A percentile compares a stretch with the other conserved stretches of the same genome.
phyloP scores from a whole-genome alignment of 1,140 invertebrate species.

The Geopemphigus sp. region DNA sequence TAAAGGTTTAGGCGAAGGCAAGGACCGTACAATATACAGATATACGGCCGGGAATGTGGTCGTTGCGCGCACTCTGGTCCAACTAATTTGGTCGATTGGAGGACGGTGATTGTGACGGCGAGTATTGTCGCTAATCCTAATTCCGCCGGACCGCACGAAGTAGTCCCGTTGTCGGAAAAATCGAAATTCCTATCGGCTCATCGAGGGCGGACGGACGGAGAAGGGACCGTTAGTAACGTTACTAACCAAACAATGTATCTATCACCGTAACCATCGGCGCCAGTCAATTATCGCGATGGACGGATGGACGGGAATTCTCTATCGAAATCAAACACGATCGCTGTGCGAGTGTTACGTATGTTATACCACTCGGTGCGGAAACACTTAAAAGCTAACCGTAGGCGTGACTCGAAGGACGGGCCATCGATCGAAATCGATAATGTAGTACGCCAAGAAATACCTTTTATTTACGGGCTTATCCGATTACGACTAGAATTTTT shows the following conservation, averaged over 20 bases:
- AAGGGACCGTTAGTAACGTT: no score
- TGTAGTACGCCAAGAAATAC: neutral
- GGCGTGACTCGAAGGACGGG: neutral
- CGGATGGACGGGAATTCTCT: neutral
- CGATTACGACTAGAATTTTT: no score
- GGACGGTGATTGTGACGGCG: no score
- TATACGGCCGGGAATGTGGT: no score
- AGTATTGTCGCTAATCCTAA: slow-evolving; percentile 2
- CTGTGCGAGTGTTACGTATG: neutral
- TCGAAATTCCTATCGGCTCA: neutral
- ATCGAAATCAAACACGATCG: neutral
- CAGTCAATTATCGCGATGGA: slow-evolving; percentile 4
- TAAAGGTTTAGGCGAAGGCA: neutral
- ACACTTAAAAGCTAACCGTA: neutral
- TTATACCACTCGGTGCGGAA: no score
- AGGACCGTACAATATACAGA: no score
- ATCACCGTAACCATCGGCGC: neutral
- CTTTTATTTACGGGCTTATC: no score
- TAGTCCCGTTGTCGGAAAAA: neutral
- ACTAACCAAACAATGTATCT: neutral
- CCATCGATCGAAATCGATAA: neutral
- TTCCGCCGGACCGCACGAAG: neutral
- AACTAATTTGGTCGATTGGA: no score
- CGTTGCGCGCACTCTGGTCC: neutral
- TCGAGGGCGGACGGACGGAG: neutral